These are phyloP conservation scores for Aspidapion aeneum DNA, from an alignment of 2,888 invertebrate species.

Conservation along the genomic window DNA sequence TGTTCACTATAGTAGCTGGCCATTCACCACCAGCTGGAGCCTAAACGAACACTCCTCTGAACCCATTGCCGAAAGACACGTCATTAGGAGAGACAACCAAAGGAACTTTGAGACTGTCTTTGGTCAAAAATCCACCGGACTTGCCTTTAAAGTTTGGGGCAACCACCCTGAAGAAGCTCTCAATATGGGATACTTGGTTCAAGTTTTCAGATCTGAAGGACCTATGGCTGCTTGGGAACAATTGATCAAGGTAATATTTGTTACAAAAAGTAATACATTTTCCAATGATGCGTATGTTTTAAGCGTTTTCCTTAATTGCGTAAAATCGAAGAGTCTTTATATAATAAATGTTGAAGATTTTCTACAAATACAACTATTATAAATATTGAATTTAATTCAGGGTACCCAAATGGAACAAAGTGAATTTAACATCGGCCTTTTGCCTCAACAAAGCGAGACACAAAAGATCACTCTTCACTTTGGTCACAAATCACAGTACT, in stretches of 20 bases:
- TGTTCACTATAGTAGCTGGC: conserved; percentile 59
- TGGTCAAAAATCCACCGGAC: conserved; percentile 53
- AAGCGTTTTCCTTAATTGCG: too few species aligned
- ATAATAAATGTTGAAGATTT: too few species aligned
- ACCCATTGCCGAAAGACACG: conserved; percentile 51
- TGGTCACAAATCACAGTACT: neutral
- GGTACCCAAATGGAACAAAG: conserved; percentile 50
- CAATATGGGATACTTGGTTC: conserved; percentile 43
- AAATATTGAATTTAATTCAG: too few species aligned
- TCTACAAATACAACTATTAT: too few species aligned
- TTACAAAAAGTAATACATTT: too few species aligned
- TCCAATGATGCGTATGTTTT: too few species aligned
- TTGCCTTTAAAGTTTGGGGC: conserved; percentile 53
- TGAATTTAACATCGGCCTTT: conserved; percentile 50
- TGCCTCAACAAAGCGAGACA: conserved; percentile 27
- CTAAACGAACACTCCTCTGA: conserved; percentile 49
- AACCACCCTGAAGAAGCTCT: conserved; percentile 52
- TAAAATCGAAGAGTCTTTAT: too few species aligned
- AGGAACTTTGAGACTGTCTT: conserved; percentile 39
- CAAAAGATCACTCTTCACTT: conserved; percentile 24
- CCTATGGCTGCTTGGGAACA: conserved; percentile 31
- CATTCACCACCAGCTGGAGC: conserved; percentile 59
- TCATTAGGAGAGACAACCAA: conserved; percentile 42
- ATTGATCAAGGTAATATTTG: too few species aligned
- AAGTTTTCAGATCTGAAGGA: conserved; percentile 35